Evolutionary conservation across 1,140 invertebrate species (phyloP).

Genomic region (Phymastichus coffea): DNA sequence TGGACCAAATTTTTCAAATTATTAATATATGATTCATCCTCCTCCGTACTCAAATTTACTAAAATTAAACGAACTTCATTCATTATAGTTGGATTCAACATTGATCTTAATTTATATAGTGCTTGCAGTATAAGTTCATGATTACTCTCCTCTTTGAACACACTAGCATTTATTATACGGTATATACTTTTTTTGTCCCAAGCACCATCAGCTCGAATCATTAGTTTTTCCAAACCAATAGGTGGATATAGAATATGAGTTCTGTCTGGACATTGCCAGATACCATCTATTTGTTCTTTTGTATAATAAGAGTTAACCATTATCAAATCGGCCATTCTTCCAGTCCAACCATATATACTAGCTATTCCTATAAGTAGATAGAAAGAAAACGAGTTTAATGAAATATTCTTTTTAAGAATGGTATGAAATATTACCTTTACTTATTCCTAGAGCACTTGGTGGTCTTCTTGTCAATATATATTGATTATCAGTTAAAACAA

Average conservation of each 20-base stretch:
- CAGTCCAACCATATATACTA: slow-evolving; percentile 76
- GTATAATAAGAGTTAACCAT: slow-evolving; percentile 99
- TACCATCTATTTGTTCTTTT: slow-evolving; percentile 80
- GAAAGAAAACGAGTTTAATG: background rate
- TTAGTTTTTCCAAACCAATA: slow-evolving; percentile 83
- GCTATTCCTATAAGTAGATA: slow-evolving; percentile 1
- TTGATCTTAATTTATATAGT: slow-evolving; percentile 75
- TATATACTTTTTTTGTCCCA: slow-evolving; percentile 57
- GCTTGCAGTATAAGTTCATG: slow-evolving; percentile 88
- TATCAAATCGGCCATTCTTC: slow-evolving; percentile 78
- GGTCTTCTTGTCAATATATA: slow-evolving; percentile 80
- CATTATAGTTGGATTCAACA: slow-evolving; percentile 46
- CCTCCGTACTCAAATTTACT: slow-evolving; percentile 86
- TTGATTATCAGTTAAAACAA: slow-evolving; percentile 76
- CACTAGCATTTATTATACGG: slow-evolving; percentile 88
- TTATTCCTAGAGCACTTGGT: slow-evolving; percentile 52
- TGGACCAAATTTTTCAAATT: slow-evolving; percentile 79
- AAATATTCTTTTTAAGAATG: background rate
- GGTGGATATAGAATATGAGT: slow-evolving; percentile 91
- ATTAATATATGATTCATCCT: slow-evolving; percentile 79
- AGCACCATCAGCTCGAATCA: slow-evolving; percentile 62
- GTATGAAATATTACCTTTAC: slow-evolving; percentile 9
- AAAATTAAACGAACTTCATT: slow-evolving; percentile 69
- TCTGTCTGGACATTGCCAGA: slow-evolving; percentile 77
- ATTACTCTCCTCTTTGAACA: slow-evolving; percentile 97